Percentiles rank a stretch among this genome's conserved stretches.
Evolutionary conservation across 2,113 vertebrate genomes (phyloP).

Genomic region (Sapajus apella): DNA sequence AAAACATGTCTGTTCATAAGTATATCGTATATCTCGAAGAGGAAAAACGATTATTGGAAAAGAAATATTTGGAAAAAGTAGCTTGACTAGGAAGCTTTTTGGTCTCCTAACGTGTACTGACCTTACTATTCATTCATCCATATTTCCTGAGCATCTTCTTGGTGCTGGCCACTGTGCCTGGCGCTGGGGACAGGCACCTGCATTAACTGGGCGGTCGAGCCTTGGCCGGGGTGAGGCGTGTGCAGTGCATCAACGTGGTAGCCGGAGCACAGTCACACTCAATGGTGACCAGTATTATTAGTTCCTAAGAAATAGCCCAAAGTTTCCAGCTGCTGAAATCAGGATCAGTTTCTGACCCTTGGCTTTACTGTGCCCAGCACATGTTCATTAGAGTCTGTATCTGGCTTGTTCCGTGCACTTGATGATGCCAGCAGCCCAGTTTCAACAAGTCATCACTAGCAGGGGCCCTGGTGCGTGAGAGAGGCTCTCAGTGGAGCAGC

Average conservation of each 20-base stretch:
- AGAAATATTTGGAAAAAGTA: neutral
- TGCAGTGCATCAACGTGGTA: rapidly evolving
- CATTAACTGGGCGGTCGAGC: neutral
- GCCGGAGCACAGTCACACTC: neutral
- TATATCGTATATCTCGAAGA: neutral
- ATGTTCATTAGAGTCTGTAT: neutral
- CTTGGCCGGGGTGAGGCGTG: neutral
- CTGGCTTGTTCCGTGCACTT: neutral
- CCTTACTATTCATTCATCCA: neutral
- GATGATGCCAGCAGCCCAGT: neutral
- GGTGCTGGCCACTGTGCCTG: too few species aligned
- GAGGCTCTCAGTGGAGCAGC: neutral
- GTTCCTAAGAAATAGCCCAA: neutral
- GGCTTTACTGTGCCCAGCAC: neutral
- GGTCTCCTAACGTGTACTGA: neutral
- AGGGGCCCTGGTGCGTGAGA: neutral
- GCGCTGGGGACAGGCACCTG: neutral
- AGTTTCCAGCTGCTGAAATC: neutral
- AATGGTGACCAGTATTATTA: neutral
- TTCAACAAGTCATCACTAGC: neutral
- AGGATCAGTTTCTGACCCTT: neutral
- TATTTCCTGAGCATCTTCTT: neutral
- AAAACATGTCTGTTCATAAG: neutral
- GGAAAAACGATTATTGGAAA: neutral
- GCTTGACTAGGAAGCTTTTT: neutral